Conservation (phyloP, 2,113 vertebrate species). For the Pachypanchax playfairii region DNA sequence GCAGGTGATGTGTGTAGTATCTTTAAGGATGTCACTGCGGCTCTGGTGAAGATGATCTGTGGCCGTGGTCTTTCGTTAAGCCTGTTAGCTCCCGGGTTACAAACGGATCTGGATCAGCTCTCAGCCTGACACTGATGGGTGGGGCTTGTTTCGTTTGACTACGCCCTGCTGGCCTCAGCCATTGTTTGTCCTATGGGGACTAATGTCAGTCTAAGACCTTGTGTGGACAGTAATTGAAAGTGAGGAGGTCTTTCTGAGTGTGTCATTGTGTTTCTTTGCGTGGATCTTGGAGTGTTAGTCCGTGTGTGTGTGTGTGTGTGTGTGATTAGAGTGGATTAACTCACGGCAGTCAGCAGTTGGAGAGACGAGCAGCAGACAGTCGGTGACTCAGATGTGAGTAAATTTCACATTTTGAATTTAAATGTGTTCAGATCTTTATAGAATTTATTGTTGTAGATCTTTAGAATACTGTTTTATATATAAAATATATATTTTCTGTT, state of each 20-base stretch:
- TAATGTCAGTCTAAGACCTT: background rate
- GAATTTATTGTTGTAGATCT: too few relatives aligned
- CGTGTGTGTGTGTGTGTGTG: conserved; percentile 22
- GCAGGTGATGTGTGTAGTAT: too few relatives aligned
- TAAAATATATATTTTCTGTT: too few relatives aligned
- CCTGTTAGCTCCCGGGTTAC: conserved; percentile 50
- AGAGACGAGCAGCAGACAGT: conserved; percentile 1
- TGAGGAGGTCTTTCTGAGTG: conserved; percentile 6
- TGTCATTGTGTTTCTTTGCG: conserved; percentile 22
- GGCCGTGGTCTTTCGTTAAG: conserved; percentile 26
- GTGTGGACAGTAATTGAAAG: conserved; percentile 8
- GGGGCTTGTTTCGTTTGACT: conserved; percentile 1
- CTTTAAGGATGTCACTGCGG: too few relatives aligned
- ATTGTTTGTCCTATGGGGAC: background rate
- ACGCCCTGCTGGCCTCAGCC: conserved; percentile 37
- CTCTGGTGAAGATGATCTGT: conserved; percentile 6
- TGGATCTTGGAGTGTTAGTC: conserved; percentile 15
- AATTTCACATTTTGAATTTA: background rate
- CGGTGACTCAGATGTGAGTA: conserved; percentile 47
- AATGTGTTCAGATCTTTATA: too few relatives aligned
- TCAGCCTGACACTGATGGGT: conserved; percentile 28
- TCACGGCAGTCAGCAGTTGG: conserved; percentile 11
- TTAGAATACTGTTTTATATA: too few relatives aligned
- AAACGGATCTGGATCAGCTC: conserved; percentile 15
- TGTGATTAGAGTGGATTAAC: conserved; percentile 56